These are phyloP conservation scores for Mesaphorura yosii DNA, from an alignment of 1,140 invertebrate genomes.

Conservation along the genomic window DNA sequence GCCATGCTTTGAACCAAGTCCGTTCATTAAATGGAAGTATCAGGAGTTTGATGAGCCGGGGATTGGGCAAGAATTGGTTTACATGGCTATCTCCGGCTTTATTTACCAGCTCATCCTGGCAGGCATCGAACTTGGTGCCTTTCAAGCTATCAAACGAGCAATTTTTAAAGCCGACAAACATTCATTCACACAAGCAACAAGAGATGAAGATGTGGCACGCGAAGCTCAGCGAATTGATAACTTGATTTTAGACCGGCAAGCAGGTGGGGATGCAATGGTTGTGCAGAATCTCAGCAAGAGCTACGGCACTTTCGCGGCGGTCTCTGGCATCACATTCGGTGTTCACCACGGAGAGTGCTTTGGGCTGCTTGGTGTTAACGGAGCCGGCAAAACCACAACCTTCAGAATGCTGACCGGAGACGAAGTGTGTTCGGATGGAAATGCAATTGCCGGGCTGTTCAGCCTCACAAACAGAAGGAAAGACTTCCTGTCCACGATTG, in stretches of 20 bases:
- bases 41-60: background rate
- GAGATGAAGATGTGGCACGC: background rate
- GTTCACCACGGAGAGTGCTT: conserved; percentile 39
- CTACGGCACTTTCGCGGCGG: conserved; percentile 11
- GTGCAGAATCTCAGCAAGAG: background rate
- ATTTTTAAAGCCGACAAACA: background rate
- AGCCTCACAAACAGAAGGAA: conserved; percentile 36
- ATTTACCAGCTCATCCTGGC: conserved; percentile 2
- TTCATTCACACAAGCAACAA: background rate
- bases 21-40: background rate
- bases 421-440: conserved; percentile 39
- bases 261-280: background rate
- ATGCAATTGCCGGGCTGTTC: conserved; percentile 42
- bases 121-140: conserved; percentile 2
- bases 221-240: conserved; percentile 4
- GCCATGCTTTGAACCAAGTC: too few relatives aligned
- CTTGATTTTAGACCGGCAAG: background rate
- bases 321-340: conserved; percentile 7
- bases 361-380: conserved; percentile 39
- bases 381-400: conserved; percentile 37
- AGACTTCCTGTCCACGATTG: conserved; percentile 34
- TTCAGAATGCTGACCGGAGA: conserved; percentile 46
- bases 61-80: conserved; percentile 12
- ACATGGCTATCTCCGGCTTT: conserved; percentile 1
- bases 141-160: background rate